These are phyloP conservation scores for Zhuqinia jingwanae DNA, from an alignment of 2,888 invertebrate species.

Conservation along the genomic window DNA sequence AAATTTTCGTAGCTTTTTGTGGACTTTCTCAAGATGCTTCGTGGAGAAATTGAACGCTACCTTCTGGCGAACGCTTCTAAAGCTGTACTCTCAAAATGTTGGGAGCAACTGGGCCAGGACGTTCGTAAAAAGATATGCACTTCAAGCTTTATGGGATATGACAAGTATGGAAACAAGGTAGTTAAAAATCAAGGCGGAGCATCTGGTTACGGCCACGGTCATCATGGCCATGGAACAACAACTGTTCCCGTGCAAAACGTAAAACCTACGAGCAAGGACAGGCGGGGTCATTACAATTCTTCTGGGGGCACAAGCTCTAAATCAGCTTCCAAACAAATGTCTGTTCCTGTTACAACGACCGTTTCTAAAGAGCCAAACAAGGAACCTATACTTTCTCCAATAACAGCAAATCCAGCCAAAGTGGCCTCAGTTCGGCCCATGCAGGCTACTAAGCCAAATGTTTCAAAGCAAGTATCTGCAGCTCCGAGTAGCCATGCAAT, in stretches of 20 bases:
- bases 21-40: conserved; percentile 85
- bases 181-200: conserved; percentile 60
- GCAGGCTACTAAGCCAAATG: conserved; percentile 69
- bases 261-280: conserved; percentile 60
- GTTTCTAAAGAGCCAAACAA: conserved; percentile 56
- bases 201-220: background rate
- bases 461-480: conserved; percentile 38
- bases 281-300: conserved; percentile 29
- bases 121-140: conserved; percentile 77
- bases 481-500: conserved; percentile 19
- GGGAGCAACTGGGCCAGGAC: conserved; percentile 77
- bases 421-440: conserved; percentile 78
- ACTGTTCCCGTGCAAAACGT: conserved; percentile 62
- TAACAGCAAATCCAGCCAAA: conserved; percentile 68
- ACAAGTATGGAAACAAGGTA: conserved; percentile 78
- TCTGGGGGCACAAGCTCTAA: background rate
- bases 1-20: conserved; percentile 82
- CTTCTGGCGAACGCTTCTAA: conserved; percentile 85
- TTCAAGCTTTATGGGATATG: conserved; percentile 77
- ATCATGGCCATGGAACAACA: conserved; percentile 26
- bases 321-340: conserved; percentile 39
- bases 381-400: conserved; percentile 63
- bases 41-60: conserved; percentile 87
- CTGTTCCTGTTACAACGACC: conserved; percentile 46
- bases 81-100: conserved; percentile 77